These are phyloP conservation scores for Cryptocephalus primarius DNA, from an alignment of 2,888 invertebrate genomes.

Conservation along the genomic window DNA sequence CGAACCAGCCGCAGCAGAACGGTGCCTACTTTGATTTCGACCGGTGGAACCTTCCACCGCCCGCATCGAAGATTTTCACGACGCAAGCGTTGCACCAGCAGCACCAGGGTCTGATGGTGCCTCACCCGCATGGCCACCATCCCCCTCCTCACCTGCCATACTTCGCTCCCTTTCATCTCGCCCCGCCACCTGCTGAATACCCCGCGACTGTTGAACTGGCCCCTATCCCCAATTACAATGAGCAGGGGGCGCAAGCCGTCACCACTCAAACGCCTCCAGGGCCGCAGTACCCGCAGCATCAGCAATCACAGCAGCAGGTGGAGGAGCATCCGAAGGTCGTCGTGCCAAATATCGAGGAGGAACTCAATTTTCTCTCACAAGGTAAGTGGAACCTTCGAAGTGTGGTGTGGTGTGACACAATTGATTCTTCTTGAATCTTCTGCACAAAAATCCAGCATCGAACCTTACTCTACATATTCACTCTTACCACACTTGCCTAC, in stretches of 20 bases:
- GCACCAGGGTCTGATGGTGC: conserved; percentile 49
- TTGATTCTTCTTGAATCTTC: no score
- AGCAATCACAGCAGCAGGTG: conserved; percentile 30
- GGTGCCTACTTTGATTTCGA: conserved; percentile 67
- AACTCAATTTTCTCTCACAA: conserved; percentile 69
- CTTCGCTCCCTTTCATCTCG: conserved; percentile 64
- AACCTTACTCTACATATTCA: no score
- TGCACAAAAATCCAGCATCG: no score
- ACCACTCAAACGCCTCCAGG: conserved; percentile 22
- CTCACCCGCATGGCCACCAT: conserved; percentile 50
- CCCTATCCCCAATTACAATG: conserved; percentile 44
- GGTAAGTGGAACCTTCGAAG: conserved; percentile 14
- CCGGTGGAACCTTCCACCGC: conserved; percentile 66
- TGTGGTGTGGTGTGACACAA: no score
- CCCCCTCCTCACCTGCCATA: conserved; percentile 57
- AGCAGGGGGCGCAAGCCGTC: conserved; percentile 22
- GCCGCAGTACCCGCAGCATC: conserved; percentile 21
- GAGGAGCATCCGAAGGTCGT: conserved; percentile 73
- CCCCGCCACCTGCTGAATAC: conserved; percentile 38
- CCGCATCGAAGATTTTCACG: conserved; percentile 56
- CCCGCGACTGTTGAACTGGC: conserved; percentile 55
- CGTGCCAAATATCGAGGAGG: conserved; percentile 82
- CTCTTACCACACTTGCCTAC: no score
- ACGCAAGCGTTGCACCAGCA: conserved; percentile 37
- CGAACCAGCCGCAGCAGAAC: conserved; percentile 27